phyloP scores from a whole-genome alignment of 2,888 invertebrate genomes.

The Tanypteryx hageni region DNA sequence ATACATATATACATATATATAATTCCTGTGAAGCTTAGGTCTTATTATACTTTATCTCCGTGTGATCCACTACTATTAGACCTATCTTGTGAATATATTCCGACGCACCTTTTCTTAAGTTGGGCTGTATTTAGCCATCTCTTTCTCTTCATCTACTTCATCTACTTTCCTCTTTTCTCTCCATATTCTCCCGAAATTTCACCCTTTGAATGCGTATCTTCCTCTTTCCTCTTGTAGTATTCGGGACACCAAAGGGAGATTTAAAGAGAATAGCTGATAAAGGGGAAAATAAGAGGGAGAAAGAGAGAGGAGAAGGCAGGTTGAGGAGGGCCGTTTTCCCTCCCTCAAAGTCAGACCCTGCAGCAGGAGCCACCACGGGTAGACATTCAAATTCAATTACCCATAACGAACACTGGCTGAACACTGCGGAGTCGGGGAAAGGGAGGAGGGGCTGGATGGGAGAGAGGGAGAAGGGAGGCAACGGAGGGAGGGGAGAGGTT shows the following conservation, averaged over 20 bases:
- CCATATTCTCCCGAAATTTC: background rate
- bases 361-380: slow-evolving; percentile 36
- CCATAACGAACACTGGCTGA: slow-evolving; percentile 59
- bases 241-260: background rate
- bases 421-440: slow-evolving; percentile 16
- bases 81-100: too few species aligned
- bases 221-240: background rate
- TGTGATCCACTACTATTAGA: too few species aligned
- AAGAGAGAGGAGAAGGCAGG: background rate
- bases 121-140: too few species aligned
- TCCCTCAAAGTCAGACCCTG: slow-evolving; percentile 37
- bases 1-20: too few species aligned
- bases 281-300: background rate
- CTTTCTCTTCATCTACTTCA: too few species aligned
- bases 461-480: background rate
- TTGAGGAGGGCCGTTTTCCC: slow-evolving; percentile 3
- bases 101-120: too few species aligned
- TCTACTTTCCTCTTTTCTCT: too few species aligned
- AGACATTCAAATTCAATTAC: slow-evolving; percentile 64
- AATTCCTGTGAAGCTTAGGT: too few species aligned
- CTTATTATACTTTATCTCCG: too few species aligned
- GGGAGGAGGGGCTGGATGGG: background rate
- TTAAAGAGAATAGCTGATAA: background rate
- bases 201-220: background rate
- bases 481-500: background rate